Base-by-base conservation (phyloP, 2,797 vertebrate genomes). In the Phrynocephalus vlangalii region DNA sequence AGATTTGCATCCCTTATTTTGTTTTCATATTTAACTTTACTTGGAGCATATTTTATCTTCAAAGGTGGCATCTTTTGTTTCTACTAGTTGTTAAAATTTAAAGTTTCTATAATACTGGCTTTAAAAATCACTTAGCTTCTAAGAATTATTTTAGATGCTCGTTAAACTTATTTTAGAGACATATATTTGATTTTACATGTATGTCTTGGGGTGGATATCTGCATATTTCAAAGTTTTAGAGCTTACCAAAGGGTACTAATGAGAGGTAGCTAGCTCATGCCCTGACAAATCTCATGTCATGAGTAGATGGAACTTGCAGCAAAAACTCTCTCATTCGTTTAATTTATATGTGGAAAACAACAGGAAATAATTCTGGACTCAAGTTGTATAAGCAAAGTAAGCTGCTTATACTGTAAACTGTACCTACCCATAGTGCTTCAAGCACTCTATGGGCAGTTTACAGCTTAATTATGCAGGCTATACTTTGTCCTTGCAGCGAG, bases 21-120 rank as follows among this genome's bases (percentile, higher is more conserved):
- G 38, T 44, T 85, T 63, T n/a, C 68, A 22, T 79, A 9, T 88
- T 87, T 87, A 71, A 90, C 92, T 85, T 82, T 76, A 16, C 90
- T 84, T 75, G 73, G 80, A 90, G 88, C 66, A 67, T 60, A 75
- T 10, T 56, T 86, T 28, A 28, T 52, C 63, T 84, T 83, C 28
- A 48, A 80, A 73, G 50, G 18, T 79, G 75, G 16, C 48, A 0
- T 1, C 5, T 90, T 87, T 78, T 63, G 10, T 50, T 82, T 70
- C 15, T 50, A 11, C 67, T 38, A 56, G 33, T 33, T 67, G 20
- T 15, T 16, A 0, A 76, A 80, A 3, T 52, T 52, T 48, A 82
- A 78, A n/a, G 18, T 70, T 30, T 87, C 0, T 0, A 6, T 79
- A 84, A 83, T 79, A 79, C 22, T 0, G 0, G 79, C 68, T 66